phyloP scores from a whole-genome alignment of 2,113 vertebrate species.

The Tachysurus fulvidraco region DNA sequence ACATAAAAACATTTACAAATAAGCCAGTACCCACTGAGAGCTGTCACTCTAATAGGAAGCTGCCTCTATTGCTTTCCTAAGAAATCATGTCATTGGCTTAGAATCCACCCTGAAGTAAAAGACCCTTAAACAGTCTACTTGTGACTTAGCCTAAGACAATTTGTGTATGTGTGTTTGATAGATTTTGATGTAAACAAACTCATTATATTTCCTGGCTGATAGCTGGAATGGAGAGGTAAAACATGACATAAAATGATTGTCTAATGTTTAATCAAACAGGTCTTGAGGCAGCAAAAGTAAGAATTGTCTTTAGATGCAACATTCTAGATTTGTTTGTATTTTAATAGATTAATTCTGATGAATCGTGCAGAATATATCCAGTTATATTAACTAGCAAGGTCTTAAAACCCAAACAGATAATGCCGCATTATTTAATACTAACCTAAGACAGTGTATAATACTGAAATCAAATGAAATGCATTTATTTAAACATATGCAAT shows the following conservation, averaged over 20 bases:
- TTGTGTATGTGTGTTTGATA: background rate
- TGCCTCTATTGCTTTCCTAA: background rate
- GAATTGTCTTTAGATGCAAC: background rate
- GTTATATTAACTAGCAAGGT: background rate
- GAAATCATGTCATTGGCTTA: background rate
- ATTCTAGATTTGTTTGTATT: background rate
- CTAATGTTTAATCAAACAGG: background rate
- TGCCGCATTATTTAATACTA: background rate
- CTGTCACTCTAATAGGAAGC: background rate
- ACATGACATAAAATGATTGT: background rate
- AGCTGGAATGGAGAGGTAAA: background rate
- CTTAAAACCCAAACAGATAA: background rate
- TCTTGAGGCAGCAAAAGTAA: background rate
- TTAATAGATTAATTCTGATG: background rate
- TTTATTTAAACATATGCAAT: background rate
- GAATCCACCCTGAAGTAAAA: background rate
- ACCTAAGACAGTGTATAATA: background rate
- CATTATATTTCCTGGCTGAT: background rate
- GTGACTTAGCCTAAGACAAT: too few species aligned
- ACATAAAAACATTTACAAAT: background rate
- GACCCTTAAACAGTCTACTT: background rate
- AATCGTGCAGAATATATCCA: background rate
- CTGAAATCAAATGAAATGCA: background rate
- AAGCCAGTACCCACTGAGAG: background rate
- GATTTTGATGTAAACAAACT: background rate